Percentiles rank a stretch among this genome's conserved stretches.
Conservation (phyloP, 2,888 invertebrate species). For the Spisula subtruncata region DNA sequence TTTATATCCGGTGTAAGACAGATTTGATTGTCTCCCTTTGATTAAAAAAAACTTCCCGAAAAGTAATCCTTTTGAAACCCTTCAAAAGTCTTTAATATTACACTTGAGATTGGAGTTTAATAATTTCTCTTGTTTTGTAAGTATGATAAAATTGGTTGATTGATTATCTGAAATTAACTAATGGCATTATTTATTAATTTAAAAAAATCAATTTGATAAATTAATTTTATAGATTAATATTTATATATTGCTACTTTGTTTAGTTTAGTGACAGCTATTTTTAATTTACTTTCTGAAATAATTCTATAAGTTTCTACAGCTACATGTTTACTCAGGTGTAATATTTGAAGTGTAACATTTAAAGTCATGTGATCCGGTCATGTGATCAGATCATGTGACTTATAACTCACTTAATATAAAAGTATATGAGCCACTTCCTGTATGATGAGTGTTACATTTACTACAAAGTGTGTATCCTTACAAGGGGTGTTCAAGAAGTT, state of each 20-base stretch:
- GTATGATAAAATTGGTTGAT: too few species aligned
- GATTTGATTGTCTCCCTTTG: constrained; percentile 56
- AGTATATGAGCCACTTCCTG: constrained; percentile 59
- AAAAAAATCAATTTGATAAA: too few species aligned
- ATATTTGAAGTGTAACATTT: constrained; percentile 16
- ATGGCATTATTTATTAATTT: background rate
- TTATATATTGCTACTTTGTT: background rate
- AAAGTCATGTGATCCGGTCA: constrained; percentile 33
- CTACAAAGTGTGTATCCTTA: constrained; percentile 34
- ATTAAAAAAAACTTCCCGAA: constrained; percentile 5
- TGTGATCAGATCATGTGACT: constrained; percentile 38
- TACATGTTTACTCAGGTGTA: constrained; percentile 43
- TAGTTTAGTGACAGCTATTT: background rate
- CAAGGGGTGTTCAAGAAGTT: too few species aligned
- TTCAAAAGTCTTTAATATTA: constrained; percentile 12
- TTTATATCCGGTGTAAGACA: constrained; percentile 67
- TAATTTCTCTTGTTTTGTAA: background rate
- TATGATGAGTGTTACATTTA: constrained; percentile 13
- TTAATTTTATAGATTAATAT: background rate
- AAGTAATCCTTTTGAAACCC: background rate
- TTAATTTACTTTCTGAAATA: background rate
- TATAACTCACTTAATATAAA: constrained; percentile 48
- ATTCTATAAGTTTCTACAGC: background rate
- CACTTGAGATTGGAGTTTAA: constrained; percentile 40
- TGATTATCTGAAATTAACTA: background rate